Evolutionary conservation across 2,113 vertebrate genomes (phyloP), one percentile per base, ranked within the genome.

Genomic region (Himantopus leucocephalus): DNA sequence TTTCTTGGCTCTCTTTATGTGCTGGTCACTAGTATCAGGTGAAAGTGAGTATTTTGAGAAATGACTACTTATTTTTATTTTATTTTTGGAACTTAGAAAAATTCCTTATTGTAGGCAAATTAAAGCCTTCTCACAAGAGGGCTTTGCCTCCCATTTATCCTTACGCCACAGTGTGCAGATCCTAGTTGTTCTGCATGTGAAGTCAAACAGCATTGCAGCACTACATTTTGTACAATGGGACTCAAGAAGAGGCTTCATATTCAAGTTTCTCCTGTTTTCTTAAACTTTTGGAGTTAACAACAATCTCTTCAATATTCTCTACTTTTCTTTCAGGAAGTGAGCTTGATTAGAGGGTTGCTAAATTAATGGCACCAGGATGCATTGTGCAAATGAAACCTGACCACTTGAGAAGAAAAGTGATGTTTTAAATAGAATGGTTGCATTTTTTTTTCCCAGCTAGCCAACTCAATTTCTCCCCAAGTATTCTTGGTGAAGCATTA

Each of bases 351-450:
- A 82, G 45, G 27, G 34, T 62, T 84, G 68, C 68, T 84, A 72
- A 87, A 92, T 90, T 58, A 70, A 50, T 17, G 60, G 66, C 92
- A 94, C 77, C 90, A 89, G 92, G 92, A 79, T 75, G 83, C 72
- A n/a, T 34, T 32, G 29, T 76, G 78, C 58, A 92, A 68, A 82
- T 87, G 84, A 64, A 94, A 73, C 70, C 53, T 50, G 84, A 55
- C 77, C 48, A 24, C 77, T 87, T 83, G 52, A 52, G 66, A 74
- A 39, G 37, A 64, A 37, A 88, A 87, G 30, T 30, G 18, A 50
- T 85, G 53, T 72, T 96, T 76, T 85, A 85, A 91, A 81, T 83
- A 47, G 35, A 95, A 60, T 2, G 12, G 43, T 75, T 88, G 34
- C 27, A 5, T 73, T 63, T 83, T 55, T 63, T 21, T 12, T 15